Evolutionary conservation across 2,797 vertebrate species (phyloP).

Genomic region (Coracias cyanogaster): DNA sequence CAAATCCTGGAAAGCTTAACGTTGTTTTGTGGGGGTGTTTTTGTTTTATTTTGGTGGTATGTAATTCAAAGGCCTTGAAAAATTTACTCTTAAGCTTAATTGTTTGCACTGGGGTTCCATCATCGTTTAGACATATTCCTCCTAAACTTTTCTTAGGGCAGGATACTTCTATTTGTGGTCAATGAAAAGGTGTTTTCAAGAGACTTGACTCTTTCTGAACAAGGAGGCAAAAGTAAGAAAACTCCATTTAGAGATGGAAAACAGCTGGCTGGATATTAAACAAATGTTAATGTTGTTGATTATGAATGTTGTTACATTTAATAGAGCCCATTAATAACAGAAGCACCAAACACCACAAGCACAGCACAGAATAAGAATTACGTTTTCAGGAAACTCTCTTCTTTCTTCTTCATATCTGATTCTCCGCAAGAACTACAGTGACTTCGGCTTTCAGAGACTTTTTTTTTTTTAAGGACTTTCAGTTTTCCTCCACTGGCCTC

Average conservation of each 20-base stretch:
- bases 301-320: neutral
- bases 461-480: neutral
- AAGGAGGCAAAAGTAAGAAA: neutral
- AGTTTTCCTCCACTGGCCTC: neutral
- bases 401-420: neutral
- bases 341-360: neutral
- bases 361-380: neutral
- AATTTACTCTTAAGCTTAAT: neutral
- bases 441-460: neutral
- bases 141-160: neutral
- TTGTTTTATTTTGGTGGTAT: neutral
- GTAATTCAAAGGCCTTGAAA: neutral
- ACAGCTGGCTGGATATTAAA: neutral
- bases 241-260: neutral
- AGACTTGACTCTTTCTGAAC: neutral
- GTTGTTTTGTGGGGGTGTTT: neutral
- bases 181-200: neutral
- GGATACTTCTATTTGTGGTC: neutral
- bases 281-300: neutral
- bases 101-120: neutral
- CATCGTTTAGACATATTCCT: neutral
- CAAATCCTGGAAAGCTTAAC: neutral
- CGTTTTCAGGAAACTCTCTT: neutral
- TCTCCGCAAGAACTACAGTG: neutral
- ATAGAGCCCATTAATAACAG: neutral